Evolutionary conservation across 2,888 invertebrate genomes (phyloP).

Genomic region (Latrodectus hesperus): DNA sequence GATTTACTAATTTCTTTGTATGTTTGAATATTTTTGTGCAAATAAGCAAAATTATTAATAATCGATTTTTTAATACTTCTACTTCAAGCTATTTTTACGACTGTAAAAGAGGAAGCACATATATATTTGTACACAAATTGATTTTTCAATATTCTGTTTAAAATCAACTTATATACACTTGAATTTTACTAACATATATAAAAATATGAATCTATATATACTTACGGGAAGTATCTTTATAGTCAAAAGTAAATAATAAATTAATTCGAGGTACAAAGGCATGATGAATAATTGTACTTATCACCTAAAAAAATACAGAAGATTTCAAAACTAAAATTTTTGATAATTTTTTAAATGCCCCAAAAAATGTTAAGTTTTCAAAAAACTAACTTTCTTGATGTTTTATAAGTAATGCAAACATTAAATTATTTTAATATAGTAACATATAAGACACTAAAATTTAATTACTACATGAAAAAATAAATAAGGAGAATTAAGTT

Average conservation of each 20-base stretch:
- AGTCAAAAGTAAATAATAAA: slow-evolving; percentile 91
- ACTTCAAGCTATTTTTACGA: too few relatives aligned
- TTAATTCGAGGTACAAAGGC: slow-evolving; percentile 90
- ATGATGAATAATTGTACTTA: slow-evolving; percentile 88
- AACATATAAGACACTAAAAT: background rate
- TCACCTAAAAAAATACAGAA: slow-evolving; percentile 73
- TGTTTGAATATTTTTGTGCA: too few relatives aligned
- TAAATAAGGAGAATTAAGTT: background rate
- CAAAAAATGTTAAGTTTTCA: too few relatives aligned
- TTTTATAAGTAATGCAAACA: too few relatives aligned
- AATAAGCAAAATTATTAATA: too few relatives aligned
- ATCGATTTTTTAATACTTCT: too few relatives aligned
- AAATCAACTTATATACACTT: background rate
- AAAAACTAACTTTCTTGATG: too few relatives aligned
- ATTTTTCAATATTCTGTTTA: background rate
- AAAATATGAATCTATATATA: background rate
- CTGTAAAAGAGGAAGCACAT: too few relatives aligned
- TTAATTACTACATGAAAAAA: background rate
- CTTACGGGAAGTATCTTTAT: slow-evolving; percentile 59
- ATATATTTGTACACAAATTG: too few relatives aligned
- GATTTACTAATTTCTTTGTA: too few relatives aligned
- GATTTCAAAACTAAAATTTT: too few relatives aligned
- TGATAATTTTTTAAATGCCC: too few relatives aligned
- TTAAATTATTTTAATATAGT: background rate
- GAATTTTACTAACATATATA: background rate